Conservation (phyloP, 2,113 vertebrate genomes). For the Suricata suricatta region DNA sequence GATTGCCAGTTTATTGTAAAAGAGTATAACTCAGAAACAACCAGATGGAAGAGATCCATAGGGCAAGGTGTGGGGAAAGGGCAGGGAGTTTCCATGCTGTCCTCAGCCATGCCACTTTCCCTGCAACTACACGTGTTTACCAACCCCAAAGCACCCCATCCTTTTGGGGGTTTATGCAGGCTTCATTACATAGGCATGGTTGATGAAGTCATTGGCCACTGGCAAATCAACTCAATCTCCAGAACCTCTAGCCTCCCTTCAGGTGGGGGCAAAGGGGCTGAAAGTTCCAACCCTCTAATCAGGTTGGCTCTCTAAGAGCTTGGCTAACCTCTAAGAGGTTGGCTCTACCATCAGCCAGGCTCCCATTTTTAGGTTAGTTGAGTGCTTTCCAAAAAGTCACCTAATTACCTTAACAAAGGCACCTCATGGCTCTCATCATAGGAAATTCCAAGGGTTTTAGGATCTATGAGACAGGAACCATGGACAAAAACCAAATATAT, state of each 20-base stretch:
- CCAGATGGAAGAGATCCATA: neutral
- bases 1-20: neutral
- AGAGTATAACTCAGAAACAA: neutral
- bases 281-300: neutral
- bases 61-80: neutral
- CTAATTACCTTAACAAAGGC: neutral
- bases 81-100: rapidly evolving
- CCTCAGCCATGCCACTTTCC: neutral
- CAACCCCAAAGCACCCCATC: neutral
- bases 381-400: neutral
- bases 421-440: neutral
- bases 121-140: neutral
- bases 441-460: neutral
- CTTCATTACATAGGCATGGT: neutral
- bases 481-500: neutral
- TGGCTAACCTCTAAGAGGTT: neutral
- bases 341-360: neutral
- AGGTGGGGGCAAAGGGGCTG: too few relatives aligned
- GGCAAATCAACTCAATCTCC: neutral
- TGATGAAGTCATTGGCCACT: neutral
- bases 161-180: neutral
- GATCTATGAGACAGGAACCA: neutral
- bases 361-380: neutral
- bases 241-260: neutral
- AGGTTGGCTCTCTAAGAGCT: too few relatives aligned